Percentiles rank a stretch among this genome's conserved stretches.
Conservation (phyloP, 2,888 invertebrate genomes). For the Maniola hyperantus region DNA sequence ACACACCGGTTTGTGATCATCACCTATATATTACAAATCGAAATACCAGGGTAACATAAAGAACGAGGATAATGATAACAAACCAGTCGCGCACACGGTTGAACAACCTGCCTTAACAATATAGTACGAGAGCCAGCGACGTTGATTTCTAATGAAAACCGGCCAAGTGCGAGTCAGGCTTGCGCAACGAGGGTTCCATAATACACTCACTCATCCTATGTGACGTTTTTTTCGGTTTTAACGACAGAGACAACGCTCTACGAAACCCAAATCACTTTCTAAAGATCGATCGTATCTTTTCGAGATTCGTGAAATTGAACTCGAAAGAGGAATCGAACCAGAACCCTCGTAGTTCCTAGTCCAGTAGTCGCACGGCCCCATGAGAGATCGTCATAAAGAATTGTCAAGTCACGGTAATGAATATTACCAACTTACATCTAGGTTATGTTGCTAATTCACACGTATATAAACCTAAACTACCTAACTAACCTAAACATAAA, state of each 20-base stretch:
- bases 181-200: too few species aligned
- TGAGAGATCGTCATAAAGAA: too few species aligned
- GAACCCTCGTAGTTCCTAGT: too few species aligned
- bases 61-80: neutral
- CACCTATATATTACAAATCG: conserved; percentile 4
- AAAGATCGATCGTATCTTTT: too few species aligned
- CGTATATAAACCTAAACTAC: neutral
- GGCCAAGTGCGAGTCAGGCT: too few species aligned
- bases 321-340: too few species aligned
- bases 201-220: too few species aligned
- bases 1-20: neutral
- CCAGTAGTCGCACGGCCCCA: too few species aligned
- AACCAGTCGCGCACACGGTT: conserved; percentile 18
- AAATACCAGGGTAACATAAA: conserved; percentile 13
- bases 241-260: too few species aligned
- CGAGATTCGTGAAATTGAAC: too few species aligned
- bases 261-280: too few species aligned
- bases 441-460: neutral
- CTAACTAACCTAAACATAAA: neutral
- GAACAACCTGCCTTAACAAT: conserved; percentile 5
- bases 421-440: neutral
- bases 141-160: neutral
- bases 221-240: too few species aligned
- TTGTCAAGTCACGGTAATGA: neutral
- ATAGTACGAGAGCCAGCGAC: conserved; percentile 6